phyloP scores from a whole-genome alignment of 2,797 vertebrate genomes.

The Platalea minor region DNA sequence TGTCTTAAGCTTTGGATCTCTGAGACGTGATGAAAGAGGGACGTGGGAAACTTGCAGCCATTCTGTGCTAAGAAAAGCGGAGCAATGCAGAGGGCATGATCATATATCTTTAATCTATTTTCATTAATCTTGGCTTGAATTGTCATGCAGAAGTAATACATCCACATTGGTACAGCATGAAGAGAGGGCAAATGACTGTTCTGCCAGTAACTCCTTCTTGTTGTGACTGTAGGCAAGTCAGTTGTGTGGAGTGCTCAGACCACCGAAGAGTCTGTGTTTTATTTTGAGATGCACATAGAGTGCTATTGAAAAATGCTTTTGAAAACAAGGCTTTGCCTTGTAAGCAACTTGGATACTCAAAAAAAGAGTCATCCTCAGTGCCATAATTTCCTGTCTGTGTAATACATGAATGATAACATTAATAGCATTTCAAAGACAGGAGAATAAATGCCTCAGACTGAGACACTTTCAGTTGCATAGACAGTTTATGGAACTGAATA shows the following conservation, averaged over 20 bases:
- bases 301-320: background rate
- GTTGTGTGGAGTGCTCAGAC: background rate
- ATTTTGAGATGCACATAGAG: background rate
- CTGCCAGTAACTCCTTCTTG: background rate
- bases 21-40: background rate
- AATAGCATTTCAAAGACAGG: background rate
- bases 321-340: background rate
- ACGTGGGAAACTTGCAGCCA: accelerated
- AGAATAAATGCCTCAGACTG: background rate
- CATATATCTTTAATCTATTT: background rate
- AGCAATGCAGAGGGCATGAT: background rate
- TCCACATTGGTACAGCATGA: background rate
- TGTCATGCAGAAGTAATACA: background rate
- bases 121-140: background rate
- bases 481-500: background rate
- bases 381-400: background rate
- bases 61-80: background rate
- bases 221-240: background rate
- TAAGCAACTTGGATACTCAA: background rate
- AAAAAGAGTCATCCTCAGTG: background rate
- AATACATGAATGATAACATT: background rate
- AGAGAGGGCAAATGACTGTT: background rate
- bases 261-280: background rate
- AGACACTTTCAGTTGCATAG: background rate
- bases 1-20: background rate